Conservation (phyloP, 2,888 invertebrate genomes). For the Brachyptera putata region DNA sequence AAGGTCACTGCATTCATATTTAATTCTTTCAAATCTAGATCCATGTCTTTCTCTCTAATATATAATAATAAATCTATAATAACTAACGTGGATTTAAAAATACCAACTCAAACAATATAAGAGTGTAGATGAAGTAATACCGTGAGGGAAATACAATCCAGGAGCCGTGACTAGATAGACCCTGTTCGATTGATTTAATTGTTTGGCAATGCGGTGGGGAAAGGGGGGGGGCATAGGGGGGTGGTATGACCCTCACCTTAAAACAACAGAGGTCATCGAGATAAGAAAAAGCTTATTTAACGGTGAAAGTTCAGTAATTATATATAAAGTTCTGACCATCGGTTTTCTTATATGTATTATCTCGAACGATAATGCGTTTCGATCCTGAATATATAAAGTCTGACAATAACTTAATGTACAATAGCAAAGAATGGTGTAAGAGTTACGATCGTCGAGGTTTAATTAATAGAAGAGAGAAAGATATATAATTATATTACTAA, state of each 20-base stretch:
- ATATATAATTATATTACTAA: too few species aligned
- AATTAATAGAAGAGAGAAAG: not conserved
- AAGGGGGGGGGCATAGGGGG: too few species aligned
- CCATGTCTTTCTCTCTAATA: conserved; percentile 8
- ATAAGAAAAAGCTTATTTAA: not conserved
- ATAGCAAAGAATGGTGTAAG: not conserved
- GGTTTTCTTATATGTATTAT: too few species aligned
- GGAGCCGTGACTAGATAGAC: conserved; percentile 15
- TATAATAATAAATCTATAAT: conserved; percentile 5
- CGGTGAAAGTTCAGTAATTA: conserved; percentile 20
- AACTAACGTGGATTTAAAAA: conserved; percentile 7
- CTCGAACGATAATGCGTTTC: too few species aligned
- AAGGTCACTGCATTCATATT: conserved; percentile 2
- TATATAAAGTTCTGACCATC: too few species aligned
- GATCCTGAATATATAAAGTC: too few species aligned
- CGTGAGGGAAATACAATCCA: conserved; percentile 13
- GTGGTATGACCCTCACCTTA: conserved; percentile 23
- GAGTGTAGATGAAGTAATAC: conserved; percentile 12
- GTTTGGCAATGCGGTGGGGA: not conserved
- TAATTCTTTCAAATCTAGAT: conserved; percentile 18
- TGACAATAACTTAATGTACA: too few species aligned
- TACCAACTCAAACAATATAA: too few species aligned
- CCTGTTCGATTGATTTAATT: conserved; percentile 14
- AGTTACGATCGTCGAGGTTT: not conserved
- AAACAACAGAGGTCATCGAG: not conserved